Evolutionary conservation across 2,888 invertebrate species (phyloP).

Genomic region (Acrocera orbiculus): DNA sequence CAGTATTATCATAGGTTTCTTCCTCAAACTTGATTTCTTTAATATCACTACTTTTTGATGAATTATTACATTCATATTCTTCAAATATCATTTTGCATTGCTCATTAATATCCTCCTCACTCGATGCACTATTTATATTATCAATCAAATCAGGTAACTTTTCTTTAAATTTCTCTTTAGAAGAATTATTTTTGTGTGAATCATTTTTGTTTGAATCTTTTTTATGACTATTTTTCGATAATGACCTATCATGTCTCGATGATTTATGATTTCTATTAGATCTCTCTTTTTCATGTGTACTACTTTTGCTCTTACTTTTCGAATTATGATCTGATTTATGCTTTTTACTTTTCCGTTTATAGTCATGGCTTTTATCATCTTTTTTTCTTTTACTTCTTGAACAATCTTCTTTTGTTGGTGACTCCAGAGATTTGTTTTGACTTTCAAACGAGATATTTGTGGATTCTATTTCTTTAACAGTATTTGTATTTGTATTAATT

Average conservation of each 20-base stretch:
- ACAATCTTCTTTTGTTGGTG: too few species aligned
- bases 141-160: background rate
- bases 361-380: too few species aligned
- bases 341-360: too few species aligned
- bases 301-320: too few species aligned
- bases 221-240: background rate
- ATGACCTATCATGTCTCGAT: background rate
- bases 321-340: too few species aligned
- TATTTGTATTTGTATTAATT: background rate
- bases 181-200: background rate
- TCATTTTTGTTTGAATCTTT: background rate
- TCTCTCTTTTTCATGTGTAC: background rate
- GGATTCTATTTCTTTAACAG: background rate
- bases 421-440: too few species aligned
- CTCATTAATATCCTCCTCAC: constrained; percentile 46
- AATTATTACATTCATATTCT: constrained; percentile 43
- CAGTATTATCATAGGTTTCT: constrained; percentile 16
- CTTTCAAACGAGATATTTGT: too few species aligned
- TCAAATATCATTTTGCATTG: constrained; percentile 79
- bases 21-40: constrained; percentile 20
- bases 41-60: background rate
- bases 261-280: background rate
- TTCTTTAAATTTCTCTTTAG: background rate
- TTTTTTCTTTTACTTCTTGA: too few species aligned
- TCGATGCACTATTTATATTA: constrained; percentile 12